phyloP scores from a whole-genome alignment of 2,888 invertebrate species.

The Strigamia maritima region DNA sequence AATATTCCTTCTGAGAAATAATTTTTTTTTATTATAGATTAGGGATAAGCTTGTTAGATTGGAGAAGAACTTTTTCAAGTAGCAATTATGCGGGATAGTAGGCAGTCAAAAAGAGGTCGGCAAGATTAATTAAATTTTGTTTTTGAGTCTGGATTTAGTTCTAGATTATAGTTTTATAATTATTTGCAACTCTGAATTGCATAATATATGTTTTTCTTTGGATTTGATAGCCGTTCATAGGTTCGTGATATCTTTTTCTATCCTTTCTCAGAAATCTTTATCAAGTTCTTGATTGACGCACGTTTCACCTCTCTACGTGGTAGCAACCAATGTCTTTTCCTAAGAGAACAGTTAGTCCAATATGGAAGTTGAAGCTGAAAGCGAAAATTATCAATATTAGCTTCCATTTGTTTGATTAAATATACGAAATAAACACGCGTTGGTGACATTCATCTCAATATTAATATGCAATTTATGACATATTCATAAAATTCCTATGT shows the following conservation, averaged over 20 bases:
- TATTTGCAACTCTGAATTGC: neutral
- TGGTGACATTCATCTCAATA: no score
- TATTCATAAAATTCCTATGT: no score
- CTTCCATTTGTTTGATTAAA: no score
- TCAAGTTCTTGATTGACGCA: neutral
- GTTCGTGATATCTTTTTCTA: neutral
- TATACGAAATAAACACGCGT: no score
- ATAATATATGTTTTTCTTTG: neutral
- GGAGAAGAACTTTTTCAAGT: neutral
- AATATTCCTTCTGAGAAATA: neutral
- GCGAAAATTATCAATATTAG: neutral
- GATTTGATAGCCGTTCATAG: neutral
- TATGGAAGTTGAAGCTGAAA: neutral
- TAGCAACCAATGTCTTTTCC: neutral
- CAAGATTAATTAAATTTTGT: neutral
- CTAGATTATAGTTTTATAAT: neutral
- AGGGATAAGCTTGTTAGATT: neutral
- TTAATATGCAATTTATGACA: no score
- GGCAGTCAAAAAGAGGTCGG: neutral
- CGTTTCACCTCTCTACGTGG: neutral
- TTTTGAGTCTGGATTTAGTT: neutral
- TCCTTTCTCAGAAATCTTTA: neutral
- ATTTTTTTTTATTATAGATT: neutral
- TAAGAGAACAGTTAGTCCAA: neutral
- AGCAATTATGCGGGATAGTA: neutral